Evolutionary conservation across 2,888 invertebrate genomes (phyloP), one percentile per base, ranked within the genome.

Genomic region (Pseudanteris insignis): DNA sequence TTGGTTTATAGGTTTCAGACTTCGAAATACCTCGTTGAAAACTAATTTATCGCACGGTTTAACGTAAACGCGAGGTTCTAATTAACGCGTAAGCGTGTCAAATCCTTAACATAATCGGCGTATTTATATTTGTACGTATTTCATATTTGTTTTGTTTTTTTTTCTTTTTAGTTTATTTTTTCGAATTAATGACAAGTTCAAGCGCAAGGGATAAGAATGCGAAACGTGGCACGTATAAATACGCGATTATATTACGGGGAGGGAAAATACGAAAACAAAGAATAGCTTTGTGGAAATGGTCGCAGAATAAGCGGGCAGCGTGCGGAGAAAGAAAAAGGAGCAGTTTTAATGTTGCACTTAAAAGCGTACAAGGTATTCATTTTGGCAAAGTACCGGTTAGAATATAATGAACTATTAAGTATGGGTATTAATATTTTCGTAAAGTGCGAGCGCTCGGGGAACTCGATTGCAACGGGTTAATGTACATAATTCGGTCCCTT

Each of bases 351-450:
- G 58, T 50, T 50, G 57, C 26, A 46, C 34, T 44, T 46, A 29
- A 51, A 46, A 51, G 40, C 33, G 44, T 9, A 15, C 24, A 46
- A 38, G 51, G 44, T 36, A 51, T 51, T 58, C 32, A 58, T 51
- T 51, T 43, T 50, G 58, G 51, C 58, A 58, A 58, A 51, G 46
- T 58, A 51, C 46, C 51, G 46, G 58, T 58, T 44, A 44, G 58
- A 58, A 51, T 34, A 40, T 58, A 58, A 58, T 58, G 13, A 51
- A 46, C 46, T 43, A 44, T 51, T 44, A 51, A 51, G 46, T 34
- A 34, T 51, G 40, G 58, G 33, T 51, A 58, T 58, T 46, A 46
- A 58, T 47, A 51, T 59, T 59, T 51, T 40, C 47, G 15, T 25
- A 28, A 36, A 57, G 41, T 32, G 41, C 21, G 40, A 9, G 15